These are phyloP conservation scores for Sarcophaga caerulescens DNA, from an alignment of 2,888 invertebrate species.

Conservation along the genomic window DNA sequence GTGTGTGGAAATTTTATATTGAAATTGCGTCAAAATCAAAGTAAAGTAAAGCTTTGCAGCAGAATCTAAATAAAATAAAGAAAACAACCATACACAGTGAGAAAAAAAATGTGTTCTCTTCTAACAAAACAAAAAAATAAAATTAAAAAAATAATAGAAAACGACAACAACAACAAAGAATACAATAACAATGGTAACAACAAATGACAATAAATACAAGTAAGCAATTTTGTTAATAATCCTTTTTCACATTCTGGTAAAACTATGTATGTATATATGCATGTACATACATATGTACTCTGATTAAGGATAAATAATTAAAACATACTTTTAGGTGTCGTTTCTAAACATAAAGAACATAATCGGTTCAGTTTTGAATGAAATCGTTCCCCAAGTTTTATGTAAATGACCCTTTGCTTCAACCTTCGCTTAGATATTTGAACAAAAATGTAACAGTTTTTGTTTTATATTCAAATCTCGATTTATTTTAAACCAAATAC, in stretches of 20 bases:
- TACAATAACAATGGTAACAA: conserved; percentile 26
- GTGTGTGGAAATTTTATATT: conserved; percentile 62
- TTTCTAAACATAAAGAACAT: too few species aligned
- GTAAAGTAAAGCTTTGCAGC: conserved; percentile 64
- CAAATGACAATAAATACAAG: conserved; percentile 36
- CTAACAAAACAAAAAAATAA: conserved; percentile 20
- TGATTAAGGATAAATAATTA: too few species aligned
- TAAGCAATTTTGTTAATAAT: background rate
- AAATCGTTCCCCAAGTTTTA: too few species aligned
- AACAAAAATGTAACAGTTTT: too few species aligned
- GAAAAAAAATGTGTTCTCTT: background rate
- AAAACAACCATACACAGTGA: conserved; percentile 23
- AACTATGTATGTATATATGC: too few species aligned
- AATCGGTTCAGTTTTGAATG: too few species aligned
- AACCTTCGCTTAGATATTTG: too few species aligned
- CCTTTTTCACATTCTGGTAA: background rate
- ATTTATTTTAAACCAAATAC: too few species aligned
- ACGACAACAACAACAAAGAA: conserved; percentile 50
- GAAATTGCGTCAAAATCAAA: conserved; percentile 69
- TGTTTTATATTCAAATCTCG: too few species aligned
- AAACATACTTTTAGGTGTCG: too few species aligned
- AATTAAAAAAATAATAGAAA: conserved; percentile 34
- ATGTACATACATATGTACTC: background rate
- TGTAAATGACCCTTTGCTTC: too few species aligned
- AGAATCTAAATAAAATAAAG: conserved; percentile 51